Percentiles rank a stretch among this genome's conserved stretches.
phyloP scores from a whole-genome alignment of 1,140 invertebrate species.

The Odontomachus brunneus region DNA sequence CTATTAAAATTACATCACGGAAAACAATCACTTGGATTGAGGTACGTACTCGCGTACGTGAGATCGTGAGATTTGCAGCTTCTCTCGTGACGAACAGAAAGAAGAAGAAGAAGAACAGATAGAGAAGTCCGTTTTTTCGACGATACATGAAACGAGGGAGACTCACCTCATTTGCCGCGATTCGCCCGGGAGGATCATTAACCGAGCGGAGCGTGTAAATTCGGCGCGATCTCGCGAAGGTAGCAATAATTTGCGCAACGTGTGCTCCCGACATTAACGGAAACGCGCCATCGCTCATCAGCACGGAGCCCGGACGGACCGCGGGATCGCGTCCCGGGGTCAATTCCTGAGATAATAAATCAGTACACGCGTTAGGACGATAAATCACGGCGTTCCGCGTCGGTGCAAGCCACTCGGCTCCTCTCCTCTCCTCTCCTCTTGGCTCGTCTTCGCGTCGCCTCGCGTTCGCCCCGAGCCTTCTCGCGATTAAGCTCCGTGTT shows the following conservation, averaged over 20 bases:
- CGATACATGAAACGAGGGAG: too few species aligned
- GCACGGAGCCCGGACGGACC: slow-evolving; percentile 16
- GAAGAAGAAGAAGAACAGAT: not conserved
- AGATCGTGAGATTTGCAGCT: not conserved
- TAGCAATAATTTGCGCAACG: slow-evolving; percentile 67
- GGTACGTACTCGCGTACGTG: too few species aligned
- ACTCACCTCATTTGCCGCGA: not conserved
- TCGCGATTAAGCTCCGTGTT: slow-evolving; percentile 64
- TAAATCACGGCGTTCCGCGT: slow-evolving; percentile 64
- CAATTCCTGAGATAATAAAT: slow-evolving; percentile 71
- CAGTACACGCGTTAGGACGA: slow-evolving; percentile 67
- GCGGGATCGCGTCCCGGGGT: slow-evolving; percentile 58
- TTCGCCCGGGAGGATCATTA: not conserved
- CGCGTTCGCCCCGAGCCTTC: slow-evolving; percentile 46
- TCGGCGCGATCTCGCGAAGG: slow-evolving; percentile 60
- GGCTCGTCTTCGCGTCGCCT: not conserved
- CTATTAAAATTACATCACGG: not conserved
- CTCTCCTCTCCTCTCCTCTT: slow-evolving; percentile 34
- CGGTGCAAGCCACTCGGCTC: slow-evolving; percentile 34
- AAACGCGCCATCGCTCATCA: slow-evolving; percentile 63
- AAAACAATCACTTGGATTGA: too few species aligned
- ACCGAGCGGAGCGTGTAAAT: slow-evolving; percentile 22
- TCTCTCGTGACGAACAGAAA: not conserved
- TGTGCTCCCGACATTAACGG: slow-evolving; percentile 65
- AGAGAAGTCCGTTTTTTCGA: too few species aligned